Conservation (phyloP, 2,113 vertebrate species). For the Centrocercus urophasianus region DNA sequence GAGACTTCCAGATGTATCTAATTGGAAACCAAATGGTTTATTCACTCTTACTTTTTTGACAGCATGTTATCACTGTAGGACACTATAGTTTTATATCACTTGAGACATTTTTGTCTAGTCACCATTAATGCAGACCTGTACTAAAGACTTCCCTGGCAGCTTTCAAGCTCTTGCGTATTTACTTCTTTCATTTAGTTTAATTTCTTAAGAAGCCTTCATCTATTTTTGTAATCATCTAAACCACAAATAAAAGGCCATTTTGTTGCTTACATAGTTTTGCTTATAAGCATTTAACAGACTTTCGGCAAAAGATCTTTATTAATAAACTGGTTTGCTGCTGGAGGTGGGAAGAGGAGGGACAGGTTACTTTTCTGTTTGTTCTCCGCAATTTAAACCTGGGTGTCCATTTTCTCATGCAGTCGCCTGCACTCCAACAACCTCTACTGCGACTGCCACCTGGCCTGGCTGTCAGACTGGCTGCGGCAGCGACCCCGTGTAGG, state of each 20-base stretch:
- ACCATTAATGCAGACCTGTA: neutral
- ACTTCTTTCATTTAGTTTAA: constrained; percentile 18
- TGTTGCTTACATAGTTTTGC: neutral
- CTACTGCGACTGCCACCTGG: constrained; percentile 94
- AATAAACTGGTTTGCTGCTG: neutral
- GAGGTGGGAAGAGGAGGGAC: neutral
- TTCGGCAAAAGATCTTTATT: neutral
- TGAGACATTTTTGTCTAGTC: constrained; percentile 31
- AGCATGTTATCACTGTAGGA: neutral
- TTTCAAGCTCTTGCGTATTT: constrained; percentile 29
- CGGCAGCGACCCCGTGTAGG: constrained; percentile 94
- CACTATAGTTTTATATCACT: neutral
- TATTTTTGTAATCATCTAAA: constrained; percentile 3
- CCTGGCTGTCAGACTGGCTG: constrained; percentile 98
- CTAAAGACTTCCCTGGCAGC: neutral
- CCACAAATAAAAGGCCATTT: neutral
- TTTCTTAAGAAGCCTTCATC: constrained; percentile 6
- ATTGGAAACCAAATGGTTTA: constrained; percentile 57
- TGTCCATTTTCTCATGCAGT: constrained; percentile 65
- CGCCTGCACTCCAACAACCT: constrained; percentile 99
- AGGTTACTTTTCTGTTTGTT: neutral
- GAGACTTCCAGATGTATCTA: constrained; percentile 53
- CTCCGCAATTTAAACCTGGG: neutral
- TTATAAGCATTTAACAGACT: neutral
- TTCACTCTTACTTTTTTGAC: constrained; percentile 31